Base-by-base conservation (phyloP, 2,797 vertebrate species). In the Heteromormyrus szaboi region DNA sequence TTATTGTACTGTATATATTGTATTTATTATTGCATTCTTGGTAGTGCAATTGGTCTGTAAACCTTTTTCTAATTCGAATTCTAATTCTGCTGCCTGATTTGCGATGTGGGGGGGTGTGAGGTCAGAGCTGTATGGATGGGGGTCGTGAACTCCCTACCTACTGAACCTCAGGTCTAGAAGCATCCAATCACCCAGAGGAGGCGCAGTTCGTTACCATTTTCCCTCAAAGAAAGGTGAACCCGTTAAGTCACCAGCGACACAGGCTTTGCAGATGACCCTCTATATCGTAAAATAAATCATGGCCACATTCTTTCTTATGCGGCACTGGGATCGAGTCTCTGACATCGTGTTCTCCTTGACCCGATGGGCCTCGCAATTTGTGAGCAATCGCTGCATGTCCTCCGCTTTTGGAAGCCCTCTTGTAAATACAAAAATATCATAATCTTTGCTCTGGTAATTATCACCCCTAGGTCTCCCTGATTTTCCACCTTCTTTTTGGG, bases 211-310 rank as follows among this genome's bases (percentile, higher is more conserved):
- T 37, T 51, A 33, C 85, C 33, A 25, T 29, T 51, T 51, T 56
- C 22, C 85, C 85, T 41, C 53, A 9, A 51, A 37, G 85, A 62
- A 41, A 33, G n/a, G 95, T 96, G 96, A 72, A 97, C 94, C 94
- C 95, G 96, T 89, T 93, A 94, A 92, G 90, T 92, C 89, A 92
- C 92, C 91, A 92, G 95, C 95, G 93, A 90, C 93, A 92, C 93
- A 89, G 94, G 93, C 94, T 93, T 91, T 91, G 90, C 95, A 93
- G 92, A 90, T 94, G 94, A 93, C 96, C 48, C 93, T 91, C 95
- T 91, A 88, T 93, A 94, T 90, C 94, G 93, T 94, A 94, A 98
- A 96, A 98, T 97, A 97, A 97, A 97, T 98, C 96, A 96, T 95
- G 92, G 94, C 93, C 92, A 93, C 96, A 96, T 97, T 97, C 97